Evolutionary conservation across 1,140 invertebrate species (phyloP).

Genomic region (Copidosoma floridanum): DNA sequence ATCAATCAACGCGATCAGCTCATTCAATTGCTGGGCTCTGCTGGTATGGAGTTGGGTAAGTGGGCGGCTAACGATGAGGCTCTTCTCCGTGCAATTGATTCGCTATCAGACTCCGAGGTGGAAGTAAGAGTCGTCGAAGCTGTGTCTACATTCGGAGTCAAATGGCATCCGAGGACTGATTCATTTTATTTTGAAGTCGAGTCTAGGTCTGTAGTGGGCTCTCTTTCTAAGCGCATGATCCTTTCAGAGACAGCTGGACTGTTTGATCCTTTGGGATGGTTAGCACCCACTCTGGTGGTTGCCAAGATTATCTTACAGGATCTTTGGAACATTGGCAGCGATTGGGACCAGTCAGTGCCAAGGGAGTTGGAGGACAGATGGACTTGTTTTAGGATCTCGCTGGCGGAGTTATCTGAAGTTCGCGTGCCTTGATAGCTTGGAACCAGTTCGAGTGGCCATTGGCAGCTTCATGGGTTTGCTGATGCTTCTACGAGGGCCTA

Average conservation of each 20-base stretch:
- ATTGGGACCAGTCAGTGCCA: slow-evolving; percentile 25
- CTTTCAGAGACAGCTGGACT: slow-evolving; percentile 24
- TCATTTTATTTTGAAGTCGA: too few relatives aligned
- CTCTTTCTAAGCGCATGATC: slow-evolving; percentile 26
- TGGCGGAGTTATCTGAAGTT: not conserved
- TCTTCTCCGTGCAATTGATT: too few relatives aligned
- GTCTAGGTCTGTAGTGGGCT: too few relatives aligned
- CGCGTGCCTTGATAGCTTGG: not conserved
- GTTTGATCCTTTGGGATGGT: slow-evolving; percentile 31
- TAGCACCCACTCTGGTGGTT: slow-evolving; percentile 21
- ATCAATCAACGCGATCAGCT: too few relatives aligned
- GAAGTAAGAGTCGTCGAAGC: too few relatives aligned
- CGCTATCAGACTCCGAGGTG: too few relatives aligned
- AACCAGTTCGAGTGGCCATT: not conserved
- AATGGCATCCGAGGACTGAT: too few relatives aligned
- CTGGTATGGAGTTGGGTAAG: too few relatives aligned
- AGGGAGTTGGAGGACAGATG: not conserved
- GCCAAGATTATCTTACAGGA: slow-evolving; percentile 27
- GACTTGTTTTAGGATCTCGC: not conserved
- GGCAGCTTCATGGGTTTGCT: not conserved
- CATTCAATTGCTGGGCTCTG: too few relatives aligned
- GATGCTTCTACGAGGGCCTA: not conserved
- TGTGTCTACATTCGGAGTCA: too few relatives aligned
- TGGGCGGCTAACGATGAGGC: too few relatives aligned
- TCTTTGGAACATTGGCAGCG: slow-evolving; percentile 14